These are phyloP conservation scores for Malaclemys terrapin DNA, from an alignment of 2,113 vertebrate genomes.

Conservation along the genomic window DNA sequence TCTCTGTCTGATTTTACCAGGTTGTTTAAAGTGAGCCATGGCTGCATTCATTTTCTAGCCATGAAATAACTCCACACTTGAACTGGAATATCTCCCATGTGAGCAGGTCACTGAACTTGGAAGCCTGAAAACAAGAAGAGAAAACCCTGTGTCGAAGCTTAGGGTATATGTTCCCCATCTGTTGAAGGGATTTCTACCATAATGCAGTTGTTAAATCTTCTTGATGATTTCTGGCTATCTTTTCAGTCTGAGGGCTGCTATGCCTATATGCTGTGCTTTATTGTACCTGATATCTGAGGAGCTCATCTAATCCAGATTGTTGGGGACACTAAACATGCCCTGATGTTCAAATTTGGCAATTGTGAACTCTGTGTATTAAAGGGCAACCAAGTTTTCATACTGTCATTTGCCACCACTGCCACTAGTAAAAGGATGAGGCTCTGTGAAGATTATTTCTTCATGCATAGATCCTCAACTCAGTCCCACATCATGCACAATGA, in stretches of 20 bases:
- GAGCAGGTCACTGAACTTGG: neutral
- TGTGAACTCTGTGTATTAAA: neutral
- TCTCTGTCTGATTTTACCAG: neutral
- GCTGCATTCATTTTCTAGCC: neutral
- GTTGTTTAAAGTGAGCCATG: neutral
- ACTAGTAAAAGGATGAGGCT: neutral
- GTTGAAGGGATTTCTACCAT: neutral
- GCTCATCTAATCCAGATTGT: neutral
- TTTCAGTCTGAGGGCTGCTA: neutral
- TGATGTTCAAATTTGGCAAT: neutral
- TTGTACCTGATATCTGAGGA: neutral
- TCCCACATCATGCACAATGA: neutral
- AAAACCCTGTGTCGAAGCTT: neutral
- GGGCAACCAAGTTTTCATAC: neutral
- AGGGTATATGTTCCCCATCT: too few relatives aligned
- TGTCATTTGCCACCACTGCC: rapidly evolving
- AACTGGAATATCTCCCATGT: rapidly evolving
- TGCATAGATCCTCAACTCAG: neutral
- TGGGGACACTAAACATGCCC: neutral
- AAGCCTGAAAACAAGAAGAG: neutral
- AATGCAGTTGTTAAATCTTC: neutral
- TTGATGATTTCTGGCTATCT: neutral
- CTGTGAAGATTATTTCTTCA: neutral
- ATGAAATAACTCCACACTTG: neutral
- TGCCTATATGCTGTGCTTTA: neutral